Evolutionary conservation across 2,888 invertebrate species (phyloP), one percentile per base, ranked within the genome.

Genomic region (Bombylius discolor): DNA sequence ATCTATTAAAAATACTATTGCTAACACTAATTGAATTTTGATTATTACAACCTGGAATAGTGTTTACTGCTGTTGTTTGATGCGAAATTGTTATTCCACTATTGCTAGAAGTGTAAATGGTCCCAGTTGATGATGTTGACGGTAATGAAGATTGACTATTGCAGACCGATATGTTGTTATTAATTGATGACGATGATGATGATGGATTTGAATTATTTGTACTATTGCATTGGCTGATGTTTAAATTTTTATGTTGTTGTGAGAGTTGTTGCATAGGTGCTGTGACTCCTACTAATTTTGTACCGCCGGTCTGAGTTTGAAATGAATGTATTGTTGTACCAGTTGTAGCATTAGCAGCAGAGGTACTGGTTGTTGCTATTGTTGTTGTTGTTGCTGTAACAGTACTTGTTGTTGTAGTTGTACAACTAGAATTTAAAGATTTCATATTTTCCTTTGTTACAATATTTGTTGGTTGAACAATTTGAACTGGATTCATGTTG

Each of bases 401-500:
- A 58, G 66, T 69, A 23, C 63, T 69, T 11, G 67, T 66, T 34
- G 62, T 60, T 36, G 58, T 52, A 9, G 57, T 59, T 33, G 44
- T 44, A n/a, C 51, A 13, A 31, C 45, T 51, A 5, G 55, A 50
- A 31, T 33, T 51, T 39, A 50, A 55, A 5, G 46, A 44, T 32
- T 42, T 32, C 11, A 47, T 47, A 13, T 49, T 47, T 13, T 59
- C 57, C 32, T 56, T 53, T 5, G 56, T 34, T 47, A 59, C 5
- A 39, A 39, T 39, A 45, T 14, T 69, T 69, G 36, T 71, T 5
- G 73, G 72, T 42, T 72, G 71, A 42, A 73, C 71, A 51, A 71
- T 71, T 62, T 73, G 72, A 51, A 73, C 71, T 0, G 74, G 72
- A 60, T 72, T 72, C 47, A 71, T 54, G 62, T 72, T 67, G 14